A percentile compares a stretch with the other conserved stretches of the same genome.
Conservation (phyloP, 2,797 vertebrate species). For the Hapalemur alaotrensis region DNA sequence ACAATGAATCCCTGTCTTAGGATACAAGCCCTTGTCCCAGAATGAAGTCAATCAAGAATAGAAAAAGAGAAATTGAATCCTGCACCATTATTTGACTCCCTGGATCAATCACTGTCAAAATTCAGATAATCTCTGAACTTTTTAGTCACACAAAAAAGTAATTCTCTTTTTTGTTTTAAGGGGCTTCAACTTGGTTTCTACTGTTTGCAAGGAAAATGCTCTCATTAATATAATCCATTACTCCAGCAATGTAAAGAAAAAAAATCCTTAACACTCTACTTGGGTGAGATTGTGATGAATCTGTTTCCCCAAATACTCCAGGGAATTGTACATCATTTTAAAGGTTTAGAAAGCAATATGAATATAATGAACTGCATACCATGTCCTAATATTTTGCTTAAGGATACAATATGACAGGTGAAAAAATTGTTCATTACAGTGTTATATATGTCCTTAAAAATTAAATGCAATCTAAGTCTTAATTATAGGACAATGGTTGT, state of each 20-base stretch:
- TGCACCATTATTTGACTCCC: not conserved
- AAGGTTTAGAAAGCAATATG: not conserved
- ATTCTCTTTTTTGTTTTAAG: not conserved
- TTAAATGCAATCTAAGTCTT: not conserved
- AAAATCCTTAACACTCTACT: not conserved
- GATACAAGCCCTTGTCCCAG: not conserved
- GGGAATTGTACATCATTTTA: not conserved
- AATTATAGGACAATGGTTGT: not conserved
- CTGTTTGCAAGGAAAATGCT: not conserved
- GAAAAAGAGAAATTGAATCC: not conserved
- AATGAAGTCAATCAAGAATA: not conserved
- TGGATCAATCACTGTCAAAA: not conserved
- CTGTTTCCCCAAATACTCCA: not conserved
- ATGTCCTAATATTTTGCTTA: constrained; percentile 1
- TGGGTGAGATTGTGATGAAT: not conserved
- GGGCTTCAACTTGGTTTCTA: not conserved
- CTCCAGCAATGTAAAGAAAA: not conserved
- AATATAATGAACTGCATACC: not conserved
- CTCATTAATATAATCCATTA: not conserved
- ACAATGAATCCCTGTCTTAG: not conserved
- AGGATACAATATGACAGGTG: not conserved
- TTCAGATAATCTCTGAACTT: not conserved
- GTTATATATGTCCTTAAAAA: not conserved
- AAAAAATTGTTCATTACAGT: not conserved
- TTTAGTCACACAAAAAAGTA: not conserved